Base-by-base conservation (phyloP, 2,113 vertebrate species). In the Corapipo altera region DNA sequence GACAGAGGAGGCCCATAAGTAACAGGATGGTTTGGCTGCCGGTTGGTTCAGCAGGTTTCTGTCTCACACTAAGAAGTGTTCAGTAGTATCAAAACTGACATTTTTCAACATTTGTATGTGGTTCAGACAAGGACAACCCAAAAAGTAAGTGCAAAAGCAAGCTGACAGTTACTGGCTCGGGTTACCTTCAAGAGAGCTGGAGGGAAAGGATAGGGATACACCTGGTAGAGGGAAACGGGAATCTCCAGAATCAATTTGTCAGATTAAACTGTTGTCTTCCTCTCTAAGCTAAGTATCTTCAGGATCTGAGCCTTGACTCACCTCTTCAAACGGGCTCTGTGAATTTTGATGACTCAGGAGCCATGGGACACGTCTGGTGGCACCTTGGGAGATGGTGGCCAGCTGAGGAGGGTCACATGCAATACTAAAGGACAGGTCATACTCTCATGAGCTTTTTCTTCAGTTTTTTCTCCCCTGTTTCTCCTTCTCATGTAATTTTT, bases 81-180 rank as follows among this genome's bases (percentile, higher is more conserved):
- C 72, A 8, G n/a, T 57, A 51, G 13, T 28, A 91, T 95, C 64
- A 92, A 74, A 93, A 8, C 49, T 28, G 86, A 81, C 69, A 93
- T 95, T 96, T 97, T 93, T 95, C 94, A 88, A n/a, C 61, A 33
- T 71, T 57, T n/a, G 46, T 74, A 14, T 77, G 51, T 71, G 41
- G 48, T 81, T 92, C 86, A 87, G 94, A 48, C 93, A 91, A 91
- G 92, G 72, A 44, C 48, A 81, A 64, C 16, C 27, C 64, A 87
- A 84, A 91, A 93, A 90, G 16, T 43, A 58, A 76, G 33, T 55
- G 72, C 24, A 81, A 84, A 92, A 91, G 67, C 46, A 71, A 91
- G 21, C 69, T 78, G 75, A 26, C 37, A 62, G 41, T 33, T 62
- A 49, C 26, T 2, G 5, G 33, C 18, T 67, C 9, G 2, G 8